phyloP scores from a whole-genome alignment of 64 coral and sea anemone species.

The Pocillopora damicornis region DNA sequence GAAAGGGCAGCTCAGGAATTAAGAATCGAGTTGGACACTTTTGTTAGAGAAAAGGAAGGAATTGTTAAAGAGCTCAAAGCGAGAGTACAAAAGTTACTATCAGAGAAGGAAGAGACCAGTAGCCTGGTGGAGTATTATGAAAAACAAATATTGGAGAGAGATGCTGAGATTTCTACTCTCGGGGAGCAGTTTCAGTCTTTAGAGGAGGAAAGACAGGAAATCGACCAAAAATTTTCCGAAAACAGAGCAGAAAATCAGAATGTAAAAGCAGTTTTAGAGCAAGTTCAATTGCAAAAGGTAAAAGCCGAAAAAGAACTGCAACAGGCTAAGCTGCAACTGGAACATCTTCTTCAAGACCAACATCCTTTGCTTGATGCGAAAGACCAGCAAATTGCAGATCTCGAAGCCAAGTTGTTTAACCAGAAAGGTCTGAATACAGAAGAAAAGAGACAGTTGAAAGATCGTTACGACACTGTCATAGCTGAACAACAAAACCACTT shows the following conservation, averaged over 20 bases:
- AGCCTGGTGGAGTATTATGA: slow-evolving; percentile 44
- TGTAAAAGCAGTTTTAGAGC: slow-evolving; percentile 12
- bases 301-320: slow-evolving; percentile 39
- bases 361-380: slow-evolving; percentile 6
- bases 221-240: neutral
- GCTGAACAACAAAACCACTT: slow-evolving; percentile 27
- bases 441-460: neutral
- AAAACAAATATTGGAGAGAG: slow-evolving; percentile 32
- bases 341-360: slow-evolving; percentile 20
- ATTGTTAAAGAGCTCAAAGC: slow-evolving; percentile 53
- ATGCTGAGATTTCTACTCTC: neutral
- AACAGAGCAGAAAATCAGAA: neutral
- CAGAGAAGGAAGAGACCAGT: slow-evolving; percentile 52
- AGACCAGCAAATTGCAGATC: neutral
- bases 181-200: neutral
- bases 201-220: neutral
- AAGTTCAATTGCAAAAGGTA: neutral
- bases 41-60: slow-evolving; percentile 75
- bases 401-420: slow-evolving; percentile 15
- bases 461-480: slow-evolving; percentile 14
- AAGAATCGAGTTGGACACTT: slow-evolving; percentile 65
- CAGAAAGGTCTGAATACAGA: neutral
- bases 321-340: neutral
- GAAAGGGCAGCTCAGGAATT: slow-evolving; percentile 64
- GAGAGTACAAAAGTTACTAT: slow-evolving; percentile 43